These are phyloP conservation scores for Coluber constrictor DNA, from an alignment of 2,797 vertebrate genomes.

Conservation along the genomic window DNA sequence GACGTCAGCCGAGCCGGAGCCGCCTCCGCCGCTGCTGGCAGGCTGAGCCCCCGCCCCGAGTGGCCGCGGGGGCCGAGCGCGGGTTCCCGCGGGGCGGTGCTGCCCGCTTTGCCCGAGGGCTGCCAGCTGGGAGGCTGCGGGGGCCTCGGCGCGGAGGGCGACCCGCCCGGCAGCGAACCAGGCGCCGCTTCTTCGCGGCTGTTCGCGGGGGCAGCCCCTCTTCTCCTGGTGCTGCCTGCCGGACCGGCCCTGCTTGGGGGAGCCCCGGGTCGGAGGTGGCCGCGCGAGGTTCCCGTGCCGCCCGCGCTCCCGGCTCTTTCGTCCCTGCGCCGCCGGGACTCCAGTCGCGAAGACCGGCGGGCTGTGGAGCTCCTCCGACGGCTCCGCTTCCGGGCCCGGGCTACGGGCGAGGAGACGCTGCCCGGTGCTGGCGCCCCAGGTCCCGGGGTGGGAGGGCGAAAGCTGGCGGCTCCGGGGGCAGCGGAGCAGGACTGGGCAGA, in stretches of 20 bases:
- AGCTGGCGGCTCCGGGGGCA: not conserved
- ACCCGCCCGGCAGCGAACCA: not conserved
- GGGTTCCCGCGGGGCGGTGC: not conserved
- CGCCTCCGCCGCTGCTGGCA: constrained; percentile 7
- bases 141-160: not conserved
- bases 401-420: not conserved
- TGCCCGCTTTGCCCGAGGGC: not conserved
- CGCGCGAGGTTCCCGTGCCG: not conserved
- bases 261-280: not conserved
- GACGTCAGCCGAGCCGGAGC: constrained; percentile 77
- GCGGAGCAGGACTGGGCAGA: not conserved
- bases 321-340: not conserved
- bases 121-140: not conserved
- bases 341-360: not conserved
- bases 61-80: not conserved
- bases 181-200: not conserved
- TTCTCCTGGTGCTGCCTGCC: not conserved
- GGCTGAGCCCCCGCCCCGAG: not conserved
- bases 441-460: not conserved
- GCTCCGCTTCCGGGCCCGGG: not conserved
- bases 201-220: not conserved
- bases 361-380: not conserved
- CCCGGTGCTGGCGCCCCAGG: not conserved
- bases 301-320: not conserved
- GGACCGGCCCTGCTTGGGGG: not conserved